Evolutionary conservation across 2,888 invertebrate genomes (phyloP), one percentile per base, ranked within the genome.

Genomic region (Drosophila anceps): DNA sequence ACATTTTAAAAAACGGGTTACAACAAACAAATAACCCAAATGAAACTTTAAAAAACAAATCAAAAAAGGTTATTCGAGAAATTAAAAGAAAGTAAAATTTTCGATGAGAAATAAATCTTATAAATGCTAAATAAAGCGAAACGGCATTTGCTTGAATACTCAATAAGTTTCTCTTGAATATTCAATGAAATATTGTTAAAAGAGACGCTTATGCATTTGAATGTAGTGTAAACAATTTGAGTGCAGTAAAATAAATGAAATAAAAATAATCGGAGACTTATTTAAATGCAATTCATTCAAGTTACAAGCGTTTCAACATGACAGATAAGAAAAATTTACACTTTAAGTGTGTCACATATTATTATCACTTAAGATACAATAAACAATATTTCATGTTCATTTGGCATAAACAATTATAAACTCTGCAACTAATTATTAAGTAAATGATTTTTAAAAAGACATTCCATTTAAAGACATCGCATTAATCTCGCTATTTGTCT

Each of bases 101-200:
- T 0, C 5, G 29, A 50, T 50, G 48, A 12, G 31, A 50, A 50
- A 50, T 18, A 3, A 31, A 29, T 18, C 2, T 12, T 4, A 3
- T 31, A 31, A 48, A 27, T 27, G 27, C 15, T 27, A 46, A 46
- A n/a, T 10, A 50, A 50, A 31, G 18, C 18, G 31, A 18, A 12
- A 50, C 12, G 48, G 48, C 48, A 29, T 50, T 50, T 10, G 29
- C 48, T 48, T 50, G 48, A 50, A 50, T 50, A 50, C 48, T 50
- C 48, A 50, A 50, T 50, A 48, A 5, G 31, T 18, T 18, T 50
- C 48, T 31, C 18, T 35, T 53, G 24, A 53, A 53, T 53, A 53
- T 37, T 53, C 35, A 53, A 24, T 53, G 35, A 35, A 24, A 53
- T 35, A 53, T 53, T 35, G 10, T 53, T 24, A 24, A 35, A 53